phyloP scores from a whole-genome alignment of 2,888 invertebrate species.

The Nephrotoma flavescens region DNA sequence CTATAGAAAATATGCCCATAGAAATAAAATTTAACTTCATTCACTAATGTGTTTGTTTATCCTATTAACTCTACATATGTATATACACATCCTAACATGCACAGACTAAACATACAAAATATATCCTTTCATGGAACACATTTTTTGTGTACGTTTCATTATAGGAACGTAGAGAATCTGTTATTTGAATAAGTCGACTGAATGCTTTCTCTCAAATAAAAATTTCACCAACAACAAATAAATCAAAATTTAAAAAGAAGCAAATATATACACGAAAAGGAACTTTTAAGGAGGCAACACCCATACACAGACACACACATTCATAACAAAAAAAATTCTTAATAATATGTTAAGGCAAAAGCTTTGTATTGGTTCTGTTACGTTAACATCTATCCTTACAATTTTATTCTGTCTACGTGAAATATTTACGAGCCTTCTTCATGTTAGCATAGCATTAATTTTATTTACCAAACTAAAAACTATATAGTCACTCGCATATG shows the following conservation, averaged over 20 bases:
- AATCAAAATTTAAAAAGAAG: not conserved
- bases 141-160: not conserved
- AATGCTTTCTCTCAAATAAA: not conserved
- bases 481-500: not conserved
- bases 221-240: not conserved
- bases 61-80: not conserved
- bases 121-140: not conserved
- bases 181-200: not conserved
- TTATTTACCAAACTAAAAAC: not conserved
- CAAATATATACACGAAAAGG: not conserved
- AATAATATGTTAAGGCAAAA: not conserved
- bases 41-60: not conserved
- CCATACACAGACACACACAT: no score
- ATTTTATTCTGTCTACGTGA: not conserved
- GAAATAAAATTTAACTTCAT: not conserved
- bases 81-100: not conserved
- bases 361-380: not conserved
- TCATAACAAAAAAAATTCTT: not conserved
- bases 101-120: not conserved
- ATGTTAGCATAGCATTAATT: not conserved
- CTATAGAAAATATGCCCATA: not conserved
- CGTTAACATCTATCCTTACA: not conserved
- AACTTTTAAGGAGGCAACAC: not conserved
- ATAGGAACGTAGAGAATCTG: not conserved
- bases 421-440: not conserved